Percentiles rank a stretch among this genome's conserved stretches.
phyloP scores from a whole-genome alignment of 2,113 vertebrate genomes.

The Psittacus erithacus region DNA sequence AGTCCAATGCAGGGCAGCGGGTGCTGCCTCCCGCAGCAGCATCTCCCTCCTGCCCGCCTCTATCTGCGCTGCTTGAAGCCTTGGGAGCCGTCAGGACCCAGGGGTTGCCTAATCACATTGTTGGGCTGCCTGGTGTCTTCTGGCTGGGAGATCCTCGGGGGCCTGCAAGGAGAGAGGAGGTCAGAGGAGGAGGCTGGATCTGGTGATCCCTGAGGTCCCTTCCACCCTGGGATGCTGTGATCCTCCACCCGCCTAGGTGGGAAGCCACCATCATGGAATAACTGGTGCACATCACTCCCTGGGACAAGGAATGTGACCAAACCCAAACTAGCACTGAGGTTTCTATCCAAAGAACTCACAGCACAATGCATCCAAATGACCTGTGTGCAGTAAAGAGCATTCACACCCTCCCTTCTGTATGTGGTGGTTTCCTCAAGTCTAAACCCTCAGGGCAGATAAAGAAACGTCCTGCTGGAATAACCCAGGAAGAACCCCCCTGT shows the following conservation, averaged over 20 bases:
- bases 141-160: slow-evolving; percentile 84
- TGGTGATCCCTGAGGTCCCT: not conserved
- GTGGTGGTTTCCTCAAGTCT: not conserved
- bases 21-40: slow-evolving; percentile 55
- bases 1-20: slow-evolving; percentile 51
- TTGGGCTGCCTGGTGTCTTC: slow-evolving; percentile 89
- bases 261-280: no score
- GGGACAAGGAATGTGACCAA: fast-evolving
- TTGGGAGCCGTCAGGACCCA: slow-evolving; percentile 91
- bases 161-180: slow-evolving; percentile 70
- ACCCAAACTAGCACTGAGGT: not conserved
- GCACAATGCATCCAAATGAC: not conserved
- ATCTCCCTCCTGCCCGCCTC: slow-evolving; percentile 21
- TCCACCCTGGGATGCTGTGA: not conserved
- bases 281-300: fast-evolving
- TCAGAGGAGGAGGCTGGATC: not conserved
- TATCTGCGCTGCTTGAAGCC: slow-evolving; percentile 98
- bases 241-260: not conserved
- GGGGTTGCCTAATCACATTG: slow-evolving; percentile 89
- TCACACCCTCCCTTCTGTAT: fast-evolving
- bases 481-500: not conserved
- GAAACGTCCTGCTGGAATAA: fast-evolving
- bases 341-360: not conserved
- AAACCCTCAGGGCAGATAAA: not conserved
- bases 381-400: not conserved